Conservation (phyloP, 1,140 invertebrate genomes). For the Drosophila ananassae region DNA sequence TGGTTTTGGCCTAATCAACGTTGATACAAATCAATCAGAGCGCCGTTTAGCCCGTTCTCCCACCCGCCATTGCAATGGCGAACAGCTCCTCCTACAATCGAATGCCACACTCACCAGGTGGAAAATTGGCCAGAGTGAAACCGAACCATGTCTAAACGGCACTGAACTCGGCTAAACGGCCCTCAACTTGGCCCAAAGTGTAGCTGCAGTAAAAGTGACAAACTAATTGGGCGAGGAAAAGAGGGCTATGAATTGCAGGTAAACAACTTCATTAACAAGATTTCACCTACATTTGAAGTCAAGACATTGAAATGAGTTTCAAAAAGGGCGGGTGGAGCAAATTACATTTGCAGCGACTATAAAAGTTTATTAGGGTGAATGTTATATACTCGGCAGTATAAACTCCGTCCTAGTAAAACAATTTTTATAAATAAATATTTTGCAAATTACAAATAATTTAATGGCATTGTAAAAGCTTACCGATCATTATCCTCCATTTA, state of each 20-base stretch:
- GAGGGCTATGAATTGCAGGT: slow-evolving; percentile 62
- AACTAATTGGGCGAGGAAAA: slow-evolving; percentile 64
- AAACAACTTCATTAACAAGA: slow-evolving; percentile 76
- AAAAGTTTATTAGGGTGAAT: background rate
- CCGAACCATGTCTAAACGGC: slow-evolving; percentile 32
- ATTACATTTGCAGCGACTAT: background rate
- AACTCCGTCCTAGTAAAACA: no score
- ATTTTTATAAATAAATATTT: no score
- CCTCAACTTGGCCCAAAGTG: slow-evolving; percentile 26
- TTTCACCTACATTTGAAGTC: slow-evolving; percentile 60
- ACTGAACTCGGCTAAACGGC: slow-evolving; percentile 29
- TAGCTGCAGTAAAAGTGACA: slow-evolving; percentile 72
- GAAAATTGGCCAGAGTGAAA: slow-evolving; percentile 68
- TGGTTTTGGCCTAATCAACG: slow-evolving; percentile 79
- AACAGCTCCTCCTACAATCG: slow-evolving; percentile 19
- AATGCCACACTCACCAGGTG: slow-evolving; percentile 65
- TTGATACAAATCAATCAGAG: slow-evolving; percentile 80
- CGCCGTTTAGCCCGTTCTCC: slow-evolving; percentile 46
- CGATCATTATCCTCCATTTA: background rate
- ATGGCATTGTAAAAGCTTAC: background rate
- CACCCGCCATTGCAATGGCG: background rate
- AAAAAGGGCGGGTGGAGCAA: slow-evolving; percentile 4
- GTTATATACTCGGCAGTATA: background rate
- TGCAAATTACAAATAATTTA: no score
- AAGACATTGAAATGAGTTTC: background rate